Conservation (phyloP, 2,797 vertebrate species). For the Sus cebifrons region DNA sequence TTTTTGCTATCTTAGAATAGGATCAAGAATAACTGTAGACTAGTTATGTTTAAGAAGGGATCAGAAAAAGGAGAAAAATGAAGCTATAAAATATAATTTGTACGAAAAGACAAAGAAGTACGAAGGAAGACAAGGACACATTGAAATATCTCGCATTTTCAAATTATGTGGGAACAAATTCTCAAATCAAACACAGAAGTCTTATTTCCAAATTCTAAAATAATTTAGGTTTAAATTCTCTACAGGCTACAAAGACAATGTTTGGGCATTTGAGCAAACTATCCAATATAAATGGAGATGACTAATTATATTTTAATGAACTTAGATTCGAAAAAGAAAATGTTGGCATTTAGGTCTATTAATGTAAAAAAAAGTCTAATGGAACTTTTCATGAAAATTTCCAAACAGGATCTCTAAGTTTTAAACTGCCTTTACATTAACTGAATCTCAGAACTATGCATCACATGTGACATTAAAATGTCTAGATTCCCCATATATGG, state of each 20-base stretch:
- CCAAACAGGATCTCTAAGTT: constrained; percentile 51
- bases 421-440: constrained; percentile 55
- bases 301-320: constrained; percentile 58
- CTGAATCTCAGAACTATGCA: constrained; percentile 44
- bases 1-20: constrained; percentile 42
- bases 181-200: constrained; percentile 51
- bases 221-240: constrained; percentile 63
- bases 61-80: constrained; percentile 32
- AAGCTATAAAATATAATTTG: constrained; percentile 65
- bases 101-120: constrained; percentile 62
- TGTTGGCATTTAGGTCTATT: constrained; percentile 43
- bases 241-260: not conserved
- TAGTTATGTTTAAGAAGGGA: constrained; percentile 34
- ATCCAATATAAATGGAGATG: not conserved
- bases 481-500: not conserved
- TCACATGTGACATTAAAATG: constrained; percentile 7
- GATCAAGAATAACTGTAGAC: constrained; percentile 36
- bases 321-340: constrained; percentile 44
- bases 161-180: constrained; percentile 53
- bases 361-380: not conserved
- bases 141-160: constrained; percentile 8
- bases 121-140: constrained; percentile 37
- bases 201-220: constrained; percentile 41
- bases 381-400: constrained; percentile 24
- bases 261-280: constrained; percentile 44